These are phyloP conservation scores for Gambelia wislizenii DNA, from an alignment of 2,797 vertebrate genomes.

Conservation along the genomic window DNA sequence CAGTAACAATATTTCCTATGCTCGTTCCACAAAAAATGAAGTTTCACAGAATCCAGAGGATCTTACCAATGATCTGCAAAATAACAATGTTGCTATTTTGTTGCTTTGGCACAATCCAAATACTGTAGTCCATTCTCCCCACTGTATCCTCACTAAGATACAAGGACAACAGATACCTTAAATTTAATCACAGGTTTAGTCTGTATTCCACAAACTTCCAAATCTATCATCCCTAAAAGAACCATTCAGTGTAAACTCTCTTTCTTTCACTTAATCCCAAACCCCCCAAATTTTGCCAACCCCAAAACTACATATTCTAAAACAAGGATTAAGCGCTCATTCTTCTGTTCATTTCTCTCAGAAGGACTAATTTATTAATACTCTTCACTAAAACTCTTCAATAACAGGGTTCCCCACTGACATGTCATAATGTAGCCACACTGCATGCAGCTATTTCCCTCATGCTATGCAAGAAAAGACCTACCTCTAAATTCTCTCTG, in stretches of 20 bases:
- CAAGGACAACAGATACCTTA: neutral
- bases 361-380: neutral
- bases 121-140: neutral
- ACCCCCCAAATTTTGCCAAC: neutral
- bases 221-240: neutral
- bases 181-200: too few relatives aligned
- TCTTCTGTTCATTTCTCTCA: neutral
- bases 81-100: neutral
- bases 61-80: neutral
- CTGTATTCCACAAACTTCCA: neutral
- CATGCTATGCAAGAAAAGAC: neutral
- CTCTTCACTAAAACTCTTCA: neutral
- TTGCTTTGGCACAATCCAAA: neutral
- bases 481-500: neutral
- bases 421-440: neutral
- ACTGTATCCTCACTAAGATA: neutral
- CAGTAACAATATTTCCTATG: accelerated
- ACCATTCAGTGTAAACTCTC: neutral
- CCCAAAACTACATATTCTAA: neutral
- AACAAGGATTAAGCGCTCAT: neutral
- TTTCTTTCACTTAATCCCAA: neutral
- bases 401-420: neutral
- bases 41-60: neutral
- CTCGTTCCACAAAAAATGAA: neutral
- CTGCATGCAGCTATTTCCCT: neutral